Conservation (phyloP, 2,113 vertebrate species). For the Casuarius casuarius region DNA sequence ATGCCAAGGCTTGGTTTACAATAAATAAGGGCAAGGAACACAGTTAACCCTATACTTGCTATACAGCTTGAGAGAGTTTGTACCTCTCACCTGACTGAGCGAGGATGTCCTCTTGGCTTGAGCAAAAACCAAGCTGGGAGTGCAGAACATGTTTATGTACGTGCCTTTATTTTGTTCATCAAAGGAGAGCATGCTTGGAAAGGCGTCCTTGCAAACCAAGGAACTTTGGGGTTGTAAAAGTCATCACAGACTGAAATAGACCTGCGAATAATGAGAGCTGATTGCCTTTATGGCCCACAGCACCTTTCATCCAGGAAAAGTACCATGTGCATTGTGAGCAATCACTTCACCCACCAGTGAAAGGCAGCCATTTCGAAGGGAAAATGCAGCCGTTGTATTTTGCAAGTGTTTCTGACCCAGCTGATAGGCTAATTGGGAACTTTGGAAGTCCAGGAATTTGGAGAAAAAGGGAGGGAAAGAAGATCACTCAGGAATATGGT, state of each 20-base stretch:
- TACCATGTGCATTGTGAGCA: neutral
- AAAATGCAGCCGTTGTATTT: neutral
- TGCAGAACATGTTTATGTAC: rapidly evolving
- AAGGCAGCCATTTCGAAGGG: neutral
- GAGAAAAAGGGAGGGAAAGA: neutral
- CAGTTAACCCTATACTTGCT: slow-evolving; percentile 9
- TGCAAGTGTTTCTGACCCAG: neutral
- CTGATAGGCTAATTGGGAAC: neutral
- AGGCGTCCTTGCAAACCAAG: neutral
- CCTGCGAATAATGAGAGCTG: neutral
- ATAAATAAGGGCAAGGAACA: neutral
- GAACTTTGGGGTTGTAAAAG: neutral
- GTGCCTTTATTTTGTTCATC: neutral
- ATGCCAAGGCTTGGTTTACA: neutral
- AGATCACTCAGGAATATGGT: neutral
- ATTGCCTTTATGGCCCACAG: neutral
- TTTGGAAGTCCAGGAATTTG: neutral
- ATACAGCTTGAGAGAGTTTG: neutral
- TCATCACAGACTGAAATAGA: neutral
- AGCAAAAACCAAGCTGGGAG: neutral
- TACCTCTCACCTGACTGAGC: neutral
- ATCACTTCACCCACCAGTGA: neutral
- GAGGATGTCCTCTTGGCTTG: neutral
- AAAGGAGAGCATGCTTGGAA: neutral
- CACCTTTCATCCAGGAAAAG: neutral